phyloP scores from a whole-genome alignment of 2,888 invertebrate species.

The Drosophila meridiana region DNA sequence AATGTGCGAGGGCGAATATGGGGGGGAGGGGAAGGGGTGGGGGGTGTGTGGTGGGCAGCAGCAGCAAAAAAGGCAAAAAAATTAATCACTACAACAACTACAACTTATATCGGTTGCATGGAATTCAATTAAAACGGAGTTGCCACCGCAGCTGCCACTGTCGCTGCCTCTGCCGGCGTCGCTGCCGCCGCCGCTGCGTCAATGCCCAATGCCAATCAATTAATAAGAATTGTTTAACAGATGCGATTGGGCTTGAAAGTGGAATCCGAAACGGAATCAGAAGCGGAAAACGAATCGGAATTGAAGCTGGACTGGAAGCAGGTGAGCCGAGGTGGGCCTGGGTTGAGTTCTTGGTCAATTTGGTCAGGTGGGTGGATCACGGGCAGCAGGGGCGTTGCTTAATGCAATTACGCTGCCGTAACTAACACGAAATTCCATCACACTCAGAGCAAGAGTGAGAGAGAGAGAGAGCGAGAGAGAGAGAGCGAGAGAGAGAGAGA shows the following conservation, averaged over 20 bases:
- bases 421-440: slow-evolving; percentile 62
- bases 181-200: slow-evolving; percentile 25
- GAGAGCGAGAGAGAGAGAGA: slow-evolving; percentile 22
- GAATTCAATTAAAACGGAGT: slow-evolving; percentile 72
- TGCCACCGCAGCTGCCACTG: slow-evolving; percentile 36
- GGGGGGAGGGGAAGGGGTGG: not conserved
- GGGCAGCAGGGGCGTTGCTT: slow-evolving; percentile 22
- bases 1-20: slow-evolving; percentile 33
- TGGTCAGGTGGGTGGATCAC: slow-evolving; percentile 43
- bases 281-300: not conserved
- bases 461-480: slow-evolving; percentile 26
- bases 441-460: slow-evolving; percentile 28
- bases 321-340: not conserved
- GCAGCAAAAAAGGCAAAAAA: not conserved
- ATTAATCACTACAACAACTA: not conserved
- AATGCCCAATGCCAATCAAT: slow-evolving; percentile 64
- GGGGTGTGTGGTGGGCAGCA: not conserved
- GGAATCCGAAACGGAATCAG: not conserved
- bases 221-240: slow-evolving; percentile 61
- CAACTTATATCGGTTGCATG: slow-evolving; percentile 22
- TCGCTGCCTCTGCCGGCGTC: slow-evolving; percentile 24
- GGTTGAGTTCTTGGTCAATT: slow-evolving; percentile 1
- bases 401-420: slow-evolving; percentile 62
- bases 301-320: not conserved
- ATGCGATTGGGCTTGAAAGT: slow-evolving; percentile 1